These are phyloP conservation scores for Poecilia latipinna DNA, from an alignment of 2,113 vertebrate species.

Conservation along the genomic window DNA sequence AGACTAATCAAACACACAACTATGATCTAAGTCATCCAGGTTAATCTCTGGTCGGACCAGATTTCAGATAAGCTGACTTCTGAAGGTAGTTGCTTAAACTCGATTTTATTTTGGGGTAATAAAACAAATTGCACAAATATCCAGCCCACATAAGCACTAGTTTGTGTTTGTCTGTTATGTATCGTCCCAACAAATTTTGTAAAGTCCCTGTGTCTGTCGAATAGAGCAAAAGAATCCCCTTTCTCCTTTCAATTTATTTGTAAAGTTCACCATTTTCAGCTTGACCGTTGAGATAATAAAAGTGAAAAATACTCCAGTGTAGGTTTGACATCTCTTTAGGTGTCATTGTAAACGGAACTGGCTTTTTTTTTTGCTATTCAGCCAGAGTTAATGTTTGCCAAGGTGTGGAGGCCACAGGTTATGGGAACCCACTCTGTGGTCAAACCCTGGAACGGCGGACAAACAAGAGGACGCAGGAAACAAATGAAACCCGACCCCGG, in stretches of 20 bases:
- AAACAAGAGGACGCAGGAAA: slow-evolving; percentile 58
- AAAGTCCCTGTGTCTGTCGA: no score
- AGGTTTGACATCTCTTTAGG: not conserved
- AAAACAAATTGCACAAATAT: no score
- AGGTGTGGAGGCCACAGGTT: slow-evolving; percentile 62
- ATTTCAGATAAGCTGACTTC: not conserved
- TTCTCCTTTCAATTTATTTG: not conserved
- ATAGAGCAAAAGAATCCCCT: no score
- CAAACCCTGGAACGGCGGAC: slow-evolving; percentile 68
- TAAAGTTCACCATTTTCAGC: not conserved
- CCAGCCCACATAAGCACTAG: not conserved
- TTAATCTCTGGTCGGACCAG: not conserved
- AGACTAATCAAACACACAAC: not conserved
- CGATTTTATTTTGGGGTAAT: no score
- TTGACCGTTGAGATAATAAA: slow-evolving; percentile 4
- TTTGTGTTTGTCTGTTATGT: not conserved
- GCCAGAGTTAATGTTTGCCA: slow-evolving; percentile 44
- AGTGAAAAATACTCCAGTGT: not conserved
- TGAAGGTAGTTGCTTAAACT: not conserved
- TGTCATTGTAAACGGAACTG: slow-evolving; percentile 3
- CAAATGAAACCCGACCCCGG: slow-evolving; percentile 67
- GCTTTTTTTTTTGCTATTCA: slow-evolving; percentile 10
- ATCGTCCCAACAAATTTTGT: not conserved
- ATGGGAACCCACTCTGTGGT: slow-evolving; percentile 67
- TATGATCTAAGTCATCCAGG: not conserved